Conservation (phyloP, 2,888 invertebrate genomes). For the Creontiades dilutus region DNA sequence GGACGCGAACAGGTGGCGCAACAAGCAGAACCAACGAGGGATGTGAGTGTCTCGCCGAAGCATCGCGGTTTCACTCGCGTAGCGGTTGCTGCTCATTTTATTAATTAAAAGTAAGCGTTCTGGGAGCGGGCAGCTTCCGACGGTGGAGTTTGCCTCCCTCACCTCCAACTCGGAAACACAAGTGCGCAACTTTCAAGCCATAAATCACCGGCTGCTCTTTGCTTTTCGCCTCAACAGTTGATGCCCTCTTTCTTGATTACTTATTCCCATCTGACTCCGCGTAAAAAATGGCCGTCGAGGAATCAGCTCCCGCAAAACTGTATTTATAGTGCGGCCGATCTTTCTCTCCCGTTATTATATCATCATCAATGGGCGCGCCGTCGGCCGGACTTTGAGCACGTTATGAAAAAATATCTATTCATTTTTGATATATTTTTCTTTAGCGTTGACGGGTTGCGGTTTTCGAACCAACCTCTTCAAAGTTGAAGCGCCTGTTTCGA, state of each 20-base stretch:
- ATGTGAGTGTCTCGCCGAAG: background rate
- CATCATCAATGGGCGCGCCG: background rate
- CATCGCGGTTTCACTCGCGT: constrained; percentile 10
- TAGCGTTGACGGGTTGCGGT: background rate
- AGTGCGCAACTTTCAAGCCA: constrained; percentile 64
- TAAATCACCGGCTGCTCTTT: constrained; percentile 52
- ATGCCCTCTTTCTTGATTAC: constrained; percentile 68
- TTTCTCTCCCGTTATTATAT: constrained; percentile 6
- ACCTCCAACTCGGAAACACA: constrained; percentile 61
- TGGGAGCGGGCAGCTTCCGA: constrained; percentile 39
- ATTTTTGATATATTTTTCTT: background rate
- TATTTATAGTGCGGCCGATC: constrained; percentile 35
- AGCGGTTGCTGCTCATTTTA: constrained; percentile 41
- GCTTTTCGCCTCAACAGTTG: constrained; percentile 63
- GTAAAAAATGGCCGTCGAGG: constrained; percentile 58
- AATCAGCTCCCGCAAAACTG: constrained; percentile 38
- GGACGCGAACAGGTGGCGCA: constrained; percentile 9
- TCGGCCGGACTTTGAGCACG: background rate
- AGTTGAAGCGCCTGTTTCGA: no score
- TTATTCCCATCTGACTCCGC: constrained; percentile 64
- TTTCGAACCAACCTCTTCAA: background rate
- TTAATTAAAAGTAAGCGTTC: constrained; percentile 57
- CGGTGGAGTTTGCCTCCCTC: constrained; percentile 55
- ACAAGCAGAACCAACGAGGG: background rate
- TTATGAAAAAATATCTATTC: background rate